These are phyloP conservation scores for Muraenolepis orangiensis DNA, from an alignment of 2,797 vertebrate species.

Conservation along the genomic window DNA sequence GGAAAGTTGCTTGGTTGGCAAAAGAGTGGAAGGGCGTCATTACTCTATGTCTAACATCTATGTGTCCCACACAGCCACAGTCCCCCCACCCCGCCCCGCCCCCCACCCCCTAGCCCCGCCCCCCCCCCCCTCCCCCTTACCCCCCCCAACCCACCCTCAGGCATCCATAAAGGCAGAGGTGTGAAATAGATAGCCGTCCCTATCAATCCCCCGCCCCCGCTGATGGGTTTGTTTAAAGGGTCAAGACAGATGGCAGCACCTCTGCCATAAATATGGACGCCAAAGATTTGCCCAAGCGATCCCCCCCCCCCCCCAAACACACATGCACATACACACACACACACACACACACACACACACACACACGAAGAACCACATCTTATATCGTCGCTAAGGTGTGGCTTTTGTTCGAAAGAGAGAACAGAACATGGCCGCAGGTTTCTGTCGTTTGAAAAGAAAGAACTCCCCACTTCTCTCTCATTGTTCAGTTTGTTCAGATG, in stretches of 20 bases:
- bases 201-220: constrained; percentile 19
- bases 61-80: no score
- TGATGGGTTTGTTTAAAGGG: constrained; percentile 65
- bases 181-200: constrained; percentile 41
- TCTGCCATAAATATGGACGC: constrained; percentile 48
- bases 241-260: constrained; percentile 49
- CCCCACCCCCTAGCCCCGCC: constrained; percentile 20
- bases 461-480: not conserved
- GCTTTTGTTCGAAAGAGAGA: not conserved
- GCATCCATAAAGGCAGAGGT: constrained; percentile 38
- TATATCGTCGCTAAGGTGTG: not conserved
- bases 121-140: constrained; percentile 8
- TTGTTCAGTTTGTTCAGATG: not conserved
- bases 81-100: not conserved
- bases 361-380: constrained; percentile 19
- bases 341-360: no score
- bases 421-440: not conserved
- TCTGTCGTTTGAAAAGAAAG: not conserved
- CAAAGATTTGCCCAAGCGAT: constrained; percentile 39
- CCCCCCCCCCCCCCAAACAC: no score
- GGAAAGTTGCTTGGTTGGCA: constrained; percentile 74
- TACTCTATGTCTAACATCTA: constrained; percentile 52
- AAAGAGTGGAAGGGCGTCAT: constrained; percentile 56
- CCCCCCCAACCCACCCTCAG: constrained; percentile 25
- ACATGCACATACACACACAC: no score